Percentiles rank a stretch among this genome's conserved stretches.
phyloP scores from a whole-genome alignment of 2,113 vertebrate species.

The Gnathonemus echidnorhynchus region DNA sequence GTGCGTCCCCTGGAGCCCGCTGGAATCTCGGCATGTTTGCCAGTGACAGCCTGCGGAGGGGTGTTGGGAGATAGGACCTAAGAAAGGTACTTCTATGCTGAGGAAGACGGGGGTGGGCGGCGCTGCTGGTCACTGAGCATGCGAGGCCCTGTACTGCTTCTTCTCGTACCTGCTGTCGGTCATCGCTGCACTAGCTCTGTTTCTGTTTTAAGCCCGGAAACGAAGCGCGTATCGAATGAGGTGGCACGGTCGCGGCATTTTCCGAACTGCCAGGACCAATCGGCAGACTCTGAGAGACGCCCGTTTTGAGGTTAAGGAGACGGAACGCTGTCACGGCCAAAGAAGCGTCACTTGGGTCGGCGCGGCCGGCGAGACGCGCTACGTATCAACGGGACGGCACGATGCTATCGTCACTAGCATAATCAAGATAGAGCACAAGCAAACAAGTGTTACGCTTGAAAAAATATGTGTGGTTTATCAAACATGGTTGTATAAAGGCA shows the following conservation, averaged over 20 bases:
- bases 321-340: background rate
- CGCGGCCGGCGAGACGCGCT: background rate
- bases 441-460: background rate
- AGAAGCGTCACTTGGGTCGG: background rate
- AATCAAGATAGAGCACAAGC: background rate
- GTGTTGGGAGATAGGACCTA: background rate
- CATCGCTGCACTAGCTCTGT: background rate
- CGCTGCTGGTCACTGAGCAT: background rate
- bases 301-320: background rate
- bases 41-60: slow-evolving; percentile 6
- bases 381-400: background rate
- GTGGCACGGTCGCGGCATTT: background rate
- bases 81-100: background rate
- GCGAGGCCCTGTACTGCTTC: background rate
- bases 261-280: background rate
- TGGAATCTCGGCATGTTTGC: slow-evolving; percentile 14
- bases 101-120: background rate
- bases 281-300: background rate
- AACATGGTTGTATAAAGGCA: background rate
- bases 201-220: background rate
- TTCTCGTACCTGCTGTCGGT: background rate
- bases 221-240: background rate
- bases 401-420: background rate
- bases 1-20: slow-evolving; percentile 12
- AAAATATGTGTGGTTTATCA: background rate